A percentile compares a stretch with the other conserved stretches of the same genome.
phyloP scores from a whole-genome alignment of 1,140 invertebrate species.

The Drosophila teissieri region DNA sequence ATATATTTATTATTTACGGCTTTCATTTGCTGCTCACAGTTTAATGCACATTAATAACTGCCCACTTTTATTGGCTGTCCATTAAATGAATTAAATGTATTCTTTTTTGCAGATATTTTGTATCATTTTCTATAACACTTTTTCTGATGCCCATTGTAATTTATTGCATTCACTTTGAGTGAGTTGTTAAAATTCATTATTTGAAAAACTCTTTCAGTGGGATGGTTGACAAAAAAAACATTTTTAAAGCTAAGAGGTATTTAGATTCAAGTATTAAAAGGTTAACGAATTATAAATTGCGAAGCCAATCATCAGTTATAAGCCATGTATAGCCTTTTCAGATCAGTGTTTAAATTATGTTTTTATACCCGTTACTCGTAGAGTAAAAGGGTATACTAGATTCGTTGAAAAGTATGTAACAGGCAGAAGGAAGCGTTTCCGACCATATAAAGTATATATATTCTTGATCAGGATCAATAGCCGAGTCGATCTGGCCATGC shows the following conservation, averaged over 20 bases:
- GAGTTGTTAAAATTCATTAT: not conserved
- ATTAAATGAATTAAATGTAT: slow-evolving; percentile 40
- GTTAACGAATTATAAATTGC: not conserved
- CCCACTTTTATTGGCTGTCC: slow-evolving; percentile 18
- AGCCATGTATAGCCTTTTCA: not conserved
- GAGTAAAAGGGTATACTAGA: too few relatives aligned
- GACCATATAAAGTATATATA: too few relatives aligned
- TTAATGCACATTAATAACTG: slow-evolving; percentile 32
- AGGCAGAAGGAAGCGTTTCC: too few relatives aligned
- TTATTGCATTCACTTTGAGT: slow-evolving; percentile 7
- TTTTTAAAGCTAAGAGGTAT: not conserved
- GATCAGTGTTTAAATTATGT: too few relatives aligned
- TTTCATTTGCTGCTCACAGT: slow-evolving; percentile 11
- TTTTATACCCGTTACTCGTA: too few relatives aligned
- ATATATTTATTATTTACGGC: slow-evolving; percentile 17
- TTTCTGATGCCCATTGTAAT: slow-evolving; percentile 30
- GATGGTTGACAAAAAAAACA: not conserved
- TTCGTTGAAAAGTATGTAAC: too few relatives aligned
- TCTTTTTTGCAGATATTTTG: slow-evolving; percentile 17
- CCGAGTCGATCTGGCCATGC: too few relatives aligned
- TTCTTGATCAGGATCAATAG: too few relatives aligned
- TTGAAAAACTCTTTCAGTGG: not conserved
- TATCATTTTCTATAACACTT: slow-evolving; percentile 36
- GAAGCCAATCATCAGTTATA: not conserved
- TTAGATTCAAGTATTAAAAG: too few relatives aligned